Evolutionary conservation across 2,888 invertebrate species (phyloP), one percentile per base, ranked within the genome.

Genomic region (Caenorhabditis macrosperma): DNA sequence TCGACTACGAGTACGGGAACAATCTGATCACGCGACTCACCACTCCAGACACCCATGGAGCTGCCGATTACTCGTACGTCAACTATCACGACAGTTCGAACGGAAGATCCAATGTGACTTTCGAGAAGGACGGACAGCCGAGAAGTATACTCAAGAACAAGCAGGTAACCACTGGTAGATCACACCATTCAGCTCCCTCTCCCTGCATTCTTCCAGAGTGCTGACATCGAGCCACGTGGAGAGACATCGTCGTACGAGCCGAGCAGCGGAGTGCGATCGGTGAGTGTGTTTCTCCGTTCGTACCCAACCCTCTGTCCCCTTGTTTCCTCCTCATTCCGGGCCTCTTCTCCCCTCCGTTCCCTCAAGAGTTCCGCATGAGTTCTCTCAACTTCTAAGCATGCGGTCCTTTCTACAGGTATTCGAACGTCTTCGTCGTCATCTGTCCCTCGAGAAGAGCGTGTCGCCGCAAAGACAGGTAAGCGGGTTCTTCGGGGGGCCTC

Each of bases 71-170:
- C 69, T 79, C 86, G 24, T 89, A 89, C 72, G 87, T 89, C 10
- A 86, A 84, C 68, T 89, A 89, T 69, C 88, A 90, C 66, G 89
- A 89, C 74, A 83, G 87, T 75, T 85, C 74, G 15, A 75, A 72
- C 50, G 82, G 78, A 38, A 59, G 81, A 50, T 54, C 80, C 9
- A 78, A 75, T 55, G 72, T 74, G 28, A 63, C 74, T 17, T 74
- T 82, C 54, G 84, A 84, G 50, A 81, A 81, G 41, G 81, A 81
- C 46, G 78, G 81, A 35, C 78, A 76, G 68, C 76, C 85, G 64
- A 71, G 87, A 79, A 78, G 86, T 66, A 90, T 90, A 75, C 82
- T 90, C 26, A 90, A 89, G 76, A 90, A 88, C 72, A 88, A 87
- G 76, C 88, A 87, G 78, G 85, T 82, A 41, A 38, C 38, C 38